Base-by-base conservation (phyloP, 2,797 vertebrate genomes). In the Thamnophis elegans region DNA sequence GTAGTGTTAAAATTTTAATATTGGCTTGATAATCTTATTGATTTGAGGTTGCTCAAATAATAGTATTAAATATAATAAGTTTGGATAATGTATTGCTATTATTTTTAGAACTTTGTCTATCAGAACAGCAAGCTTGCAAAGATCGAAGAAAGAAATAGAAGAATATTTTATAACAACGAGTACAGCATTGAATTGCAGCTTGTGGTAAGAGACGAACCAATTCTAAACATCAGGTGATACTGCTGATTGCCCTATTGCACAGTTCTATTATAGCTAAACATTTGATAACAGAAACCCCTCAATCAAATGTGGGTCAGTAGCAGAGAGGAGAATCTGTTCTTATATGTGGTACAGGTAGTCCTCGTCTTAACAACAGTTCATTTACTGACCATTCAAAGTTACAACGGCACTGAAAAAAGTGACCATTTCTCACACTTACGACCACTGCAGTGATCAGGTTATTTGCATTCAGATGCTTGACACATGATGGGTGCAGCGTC, bases 161-260 rank as follows among this genome's bases (percentile, higher is more conserved):
- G 87, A 65, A 82, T 94, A 7, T 36, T 94, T 51, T 94, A 92
- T 88, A 96, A 96, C 87, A 96, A 86, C 10, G 97, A 97, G 82
- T 96, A 97, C 18, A 97, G 96, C 13, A 97, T 96, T 95, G 98
- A 98, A 92, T 97, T 98, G 9, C 97, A 91, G 14, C 95, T 96
- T 85, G 92, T 97, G 86, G 97, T 97, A 93, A 97, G 96, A 94
- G 90, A 93, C 89, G 56, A 92, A 88, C 73, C 36, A 47, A 82
- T 47, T 47, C 36, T 42, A 82, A 82, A 47, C 1, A 4, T 58
- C 59, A 88, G 42, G 28, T n/a, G 59, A 14, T 60, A 12, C 16
- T n/a, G 82, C 4, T n/a, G 53, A 6, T 54, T 78, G 58, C 20
- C 73, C 58, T 42, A 10, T 25, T 28, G 56, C 25, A 16, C 5